Evolutionary conservation across 2,113 vertebrate species (phyloP).

Genomic region (Bos indicus): DNA sequence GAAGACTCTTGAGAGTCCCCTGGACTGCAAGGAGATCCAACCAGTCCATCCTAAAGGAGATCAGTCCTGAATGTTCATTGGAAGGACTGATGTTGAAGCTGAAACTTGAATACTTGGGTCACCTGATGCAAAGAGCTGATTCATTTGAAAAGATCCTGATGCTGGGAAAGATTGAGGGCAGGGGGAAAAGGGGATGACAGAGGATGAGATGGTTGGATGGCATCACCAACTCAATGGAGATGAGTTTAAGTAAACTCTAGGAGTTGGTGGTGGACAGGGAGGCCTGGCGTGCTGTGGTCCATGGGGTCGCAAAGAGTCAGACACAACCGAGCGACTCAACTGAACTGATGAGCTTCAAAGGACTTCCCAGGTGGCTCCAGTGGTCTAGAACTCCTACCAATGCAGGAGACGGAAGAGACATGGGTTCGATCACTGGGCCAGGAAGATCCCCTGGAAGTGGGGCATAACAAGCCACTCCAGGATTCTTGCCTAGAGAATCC

Average conservation of each 20-base stretch:
- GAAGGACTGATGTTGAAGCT: background rate
- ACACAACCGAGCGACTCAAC: background rate
- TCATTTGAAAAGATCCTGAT: background rate
- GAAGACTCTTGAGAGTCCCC: background rate
- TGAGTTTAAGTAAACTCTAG: background rate
- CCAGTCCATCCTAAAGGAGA: background rate
- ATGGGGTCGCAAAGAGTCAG: fast-evolving
- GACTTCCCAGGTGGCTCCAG: background rate
- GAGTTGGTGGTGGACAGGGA: background rate
- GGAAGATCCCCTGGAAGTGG: background rate
- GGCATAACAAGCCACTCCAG: background rate
- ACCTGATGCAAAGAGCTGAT: background rate
- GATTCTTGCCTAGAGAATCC: background rate
- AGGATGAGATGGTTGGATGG: background rate
- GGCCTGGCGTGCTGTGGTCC: background rate
- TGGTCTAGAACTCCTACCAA: background rate
- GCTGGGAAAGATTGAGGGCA: background rate
- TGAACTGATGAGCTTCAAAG: background rate
- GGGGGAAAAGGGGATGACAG: background rate
- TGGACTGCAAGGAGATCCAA: background rate
- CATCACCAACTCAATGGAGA: background rate
- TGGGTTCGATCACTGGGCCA: background rate
- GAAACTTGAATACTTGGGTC: background rate
- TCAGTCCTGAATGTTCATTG: background rate
- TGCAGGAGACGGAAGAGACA: background rate